Evolutionary conservation across 2,797 vertebrate genomes (phyloP).

Genomic region (Acanthurus lineatus): DNA sequence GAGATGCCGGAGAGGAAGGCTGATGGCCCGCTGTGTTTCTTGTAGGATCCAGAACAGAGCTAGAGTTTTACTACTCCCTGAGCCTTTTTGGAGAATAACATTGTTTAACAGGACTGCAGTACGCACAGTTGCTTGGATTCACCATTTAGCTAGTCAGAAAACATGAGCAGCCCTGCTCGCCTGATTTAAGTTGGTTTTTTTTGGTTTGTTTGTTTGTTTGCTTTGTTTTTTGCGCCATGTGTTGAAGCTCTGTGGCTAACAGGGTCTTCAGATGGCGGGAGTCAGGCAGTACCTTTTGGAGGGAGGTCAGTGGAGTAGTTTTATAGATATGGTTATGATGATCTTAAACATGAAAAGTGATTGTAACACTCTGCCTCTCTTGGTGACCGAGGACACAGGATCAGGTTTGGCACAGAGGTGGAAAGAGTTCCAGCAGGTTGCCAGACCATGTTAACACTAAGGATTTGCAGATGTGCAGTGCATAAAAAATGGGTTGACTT

Average conservation of each 20-base stretch:
- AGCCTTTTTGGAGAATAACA: constrained; percentile 38
- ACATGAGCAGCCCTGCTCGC: constrained; percentile 15
- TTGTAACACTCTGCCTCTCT: constrained; percentile 55
- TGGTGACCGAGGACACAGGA: constrained; percentile 59
- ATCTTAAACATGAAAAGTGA: constrained; percentile 61
- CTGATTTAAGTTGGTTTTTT: constrained; percentile 9
- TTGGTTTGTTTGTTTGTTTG: too few relatives aligned
- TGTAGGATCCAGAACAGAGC: constrained; percentile 60
- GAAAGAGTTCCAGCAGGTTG: constrained; percentile 28
- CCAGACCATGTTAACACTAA: constrained; percentile 17
- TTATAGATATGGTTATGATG: constrained; percentile 47
- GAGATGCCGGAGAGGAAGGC: constrained; percentile 31
- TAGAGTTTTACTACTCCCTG: constrained; percentile 36
- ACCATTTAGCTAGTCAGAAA: constrained; percentile 16
- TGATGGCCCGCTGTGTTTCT: constrained; percentile 39
- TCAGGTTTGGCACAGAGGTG: constrained; percentile 19
- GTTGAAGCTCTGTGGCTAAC: constrained; percentile 38
- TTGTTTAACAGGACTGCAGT: constrained; percentile 4
- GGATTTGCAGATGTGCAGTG: constrained; percentile 28
- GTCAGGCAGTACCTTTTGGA: constrained; percentile 36
- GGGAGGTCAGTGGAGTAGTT: constrained; percentile 48
- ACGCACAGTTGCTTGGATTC: constrained; percentile 7
- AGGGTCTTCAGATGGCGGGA: constrained; percentile 34
- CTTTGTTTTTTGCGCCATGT: constrained; percentile 20
- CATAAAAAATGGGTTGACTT: constrained; percentile 26